phyloP scores from a whole-genome alignment of 2,888 invertebrate genomes.

The Herminia tarsipennalis region DNA sequence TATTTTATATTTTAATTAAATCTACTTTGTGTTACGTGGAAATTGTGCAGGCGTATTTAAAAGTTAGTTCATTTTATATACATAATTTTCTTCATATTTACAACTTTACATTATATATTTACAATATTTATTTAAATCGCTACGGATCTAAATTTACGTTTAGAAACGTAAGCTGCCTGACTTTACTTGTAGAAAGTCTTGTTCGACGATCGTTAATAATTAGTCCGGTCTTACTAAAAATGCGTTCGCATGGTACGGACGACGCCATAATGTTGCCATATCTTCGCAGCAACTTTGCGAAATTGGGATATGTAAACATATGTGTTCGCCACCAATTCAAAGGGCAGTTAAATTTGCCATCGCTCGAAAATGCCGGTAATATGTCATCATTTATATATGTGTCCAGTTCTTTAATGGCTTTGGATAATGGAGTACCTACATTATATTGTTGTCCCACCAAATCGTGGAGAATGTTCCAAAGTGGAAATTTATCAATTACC shows the following conservation, averaged over 20 bases:
- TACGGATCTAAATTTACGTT: slow-evolving; percentile 17
- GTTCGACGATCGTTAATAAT: slow-evolving; percentile 25
- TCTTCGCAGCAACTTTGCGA: slow-evolving; percentile 9
- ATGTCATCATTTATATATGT: slow-evolving; percentile 29
- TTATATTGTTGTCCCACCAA: slow-evolving; percentile 15
- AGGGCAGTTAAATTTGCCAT: slow-evolving; percentile 26
- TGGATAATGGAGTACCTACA: slow-evolving; percentile 26
- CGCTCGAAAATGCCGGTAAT: slow-evolving; percentile 9
- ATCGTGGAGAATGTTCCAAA: slow-evolving; percentile 24
- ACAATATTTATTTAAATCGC: neutral
- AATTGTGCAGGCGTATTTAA: neutral
- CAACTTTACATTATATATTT: neutral
- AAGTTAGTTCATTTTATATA: neutral
- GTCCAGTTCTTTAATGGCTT: slow-evolving; percentile 31
- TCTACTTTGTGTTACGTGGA: too few relatives aligned
- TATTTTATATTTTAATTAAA: too few relatives aligned
- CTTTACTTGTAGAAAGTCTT: slow-evolving; percentile 14
- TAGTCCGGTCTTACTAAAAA: slow-evolving; percentile 31
- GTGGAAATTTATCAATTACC: slow-evolving; percentile 25
- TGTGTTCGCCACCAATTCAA: slow-evolving; percentile 34
- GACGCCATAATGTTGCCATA: slow-evolving; percentile 32
- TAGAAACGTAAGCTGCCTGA: slow-evolving; percentile 17
- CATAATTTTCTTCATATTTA: neutral
- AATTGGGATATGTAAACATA: slow-evolving; percentile 18
- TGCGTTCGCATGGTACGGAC: slow-evolving; percentile 35